These are phyloP conservation scores for Myiotriccus ornatus DNA, from an alignment of 2,797 vertebrate species.

Conservation along the genomic window DNA sequence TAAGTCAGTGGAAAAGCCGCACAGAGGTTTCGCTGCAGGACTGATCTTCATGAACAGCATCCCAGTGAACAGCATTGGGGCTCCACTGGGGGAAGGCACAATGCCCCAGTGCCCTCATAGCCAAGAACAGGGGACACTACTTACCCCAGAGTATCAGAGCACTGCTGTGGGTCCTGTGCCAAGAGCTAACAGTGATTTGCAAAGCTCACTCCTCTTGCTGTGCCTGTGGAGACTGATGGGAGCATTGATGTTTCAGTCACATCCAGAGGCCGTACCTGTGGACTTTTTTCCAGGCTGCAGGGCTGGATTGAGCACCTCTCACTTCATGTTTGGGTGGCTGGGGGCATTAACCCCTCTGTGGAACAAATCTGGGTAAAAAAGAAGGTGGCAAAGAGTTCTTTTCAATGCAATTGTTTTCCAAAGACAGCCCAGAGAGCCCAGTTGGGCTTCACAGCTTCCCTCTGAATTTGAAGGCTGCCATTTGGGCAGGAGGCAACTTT, in stretches of 20 bases:
- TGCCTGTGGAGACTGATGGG: rapidly evolving
- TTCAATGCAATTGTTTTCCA: not conserved
- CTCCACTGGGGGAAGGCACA: not conserved
- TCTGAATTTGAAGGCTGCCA: not conserved
- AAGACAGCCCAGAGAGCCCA: not conserved
- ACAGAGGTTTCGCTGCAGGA: not conserved
- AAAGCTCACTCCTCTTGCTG: not conserved
- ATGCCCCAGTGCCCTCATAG: not conserved
- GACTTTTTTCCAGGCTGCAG: not conserved
- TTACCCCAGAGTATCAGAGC: not conserved
- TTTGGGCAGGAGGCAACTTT: not conserved
- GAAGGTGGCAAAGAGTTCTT: not conserved
- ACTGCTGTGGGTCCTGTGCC: not conserved
- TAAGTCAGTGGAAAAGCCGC: not conserved
- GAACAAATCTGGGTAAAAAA: not conserved
- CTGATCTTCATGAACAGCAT: not conserved
- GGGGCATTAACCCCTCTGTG: not conserved
- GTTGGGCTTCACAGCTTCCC: not conserved
- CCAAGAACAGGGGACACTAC: not conserved
- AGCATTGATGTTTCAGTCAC: not conserved
- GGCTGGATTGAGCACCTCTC: not conserved
- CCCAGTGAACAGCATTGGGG: not conserved
- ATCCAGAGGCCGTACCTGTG: not conserved
- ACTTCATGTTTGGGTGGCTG: not conserved
- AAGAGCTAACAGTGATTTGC: not conserved